Evolutionary conservation across 2,888 invertebrate species (phyloP).

Genomic region (Biston stratarius): DNA sequence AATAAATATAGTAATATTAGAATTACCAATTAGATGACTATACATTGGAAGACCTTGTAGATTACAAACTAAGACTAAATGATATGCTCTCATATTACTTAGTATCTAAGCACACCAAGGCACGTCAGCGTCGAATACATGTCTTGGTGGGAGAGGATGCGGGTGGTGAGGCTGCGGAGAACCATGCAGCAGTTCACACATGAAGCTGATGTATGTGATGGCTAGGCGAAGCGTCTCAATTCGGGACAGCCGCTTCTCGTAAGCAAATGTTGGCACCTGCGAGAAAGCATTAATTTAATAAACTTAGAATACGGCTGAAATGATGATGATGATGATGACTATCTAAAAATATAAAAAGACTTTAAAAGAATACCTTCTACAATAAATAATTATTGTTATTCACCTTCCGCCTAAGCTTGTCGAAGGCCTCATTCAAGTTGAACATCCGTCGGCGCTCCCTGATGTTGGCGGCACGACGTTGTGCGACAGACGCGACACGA

Average conservation of each 20-base stretch:
- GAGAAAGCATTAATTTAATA: background rate
- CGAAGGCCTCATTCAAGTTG: constrained; percentile 98
- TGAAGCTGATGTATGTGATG: constrained; percentile 98
- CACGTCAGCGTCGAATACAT: constrained; percentile 79
- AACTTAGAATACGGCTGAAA: too few species aligned
- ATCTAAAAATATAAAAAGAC: too few species aligned
- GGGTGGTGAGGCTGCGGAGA: constrained; percentile 82
- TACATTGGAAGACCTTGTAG: constrained; percentile 25
- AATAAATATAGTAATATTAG: background rate
- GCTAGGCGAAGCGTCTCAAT: constrained; percentile 98
- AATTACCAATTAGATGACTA: constrained; percentile 20
- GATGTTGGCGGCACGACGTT: constrained; percentile 96
- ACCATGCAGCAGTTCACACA: constrained; percentile 95
- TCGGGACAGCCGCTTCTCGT: constrained; percentile 97
- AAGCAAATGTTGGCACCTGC: constrained; percentile 97
- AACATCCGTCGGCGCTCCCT: constrained; percentile 97
- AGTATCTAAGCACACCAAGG: constrained; percentile 76
- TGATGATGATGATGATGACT: too few species aligned
- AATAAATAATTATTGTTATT: background rate
- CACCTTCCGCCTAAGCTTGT: constrained; percentile 95
- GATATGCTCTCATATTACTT: background rate
- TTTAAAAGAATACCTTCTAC: too few species aligned
- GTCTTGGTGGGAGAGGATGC: constrained; percentile 70
- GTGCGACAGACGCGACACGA: constrained; percentile 95
- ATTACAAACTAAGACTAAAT: constrained; percentile 1